These are phyloP conservation scores for Choristoneura rosaceana DNA, from an alignment of 2,888 invertebrate genomes.

Conservation along the genomic window DNA sequence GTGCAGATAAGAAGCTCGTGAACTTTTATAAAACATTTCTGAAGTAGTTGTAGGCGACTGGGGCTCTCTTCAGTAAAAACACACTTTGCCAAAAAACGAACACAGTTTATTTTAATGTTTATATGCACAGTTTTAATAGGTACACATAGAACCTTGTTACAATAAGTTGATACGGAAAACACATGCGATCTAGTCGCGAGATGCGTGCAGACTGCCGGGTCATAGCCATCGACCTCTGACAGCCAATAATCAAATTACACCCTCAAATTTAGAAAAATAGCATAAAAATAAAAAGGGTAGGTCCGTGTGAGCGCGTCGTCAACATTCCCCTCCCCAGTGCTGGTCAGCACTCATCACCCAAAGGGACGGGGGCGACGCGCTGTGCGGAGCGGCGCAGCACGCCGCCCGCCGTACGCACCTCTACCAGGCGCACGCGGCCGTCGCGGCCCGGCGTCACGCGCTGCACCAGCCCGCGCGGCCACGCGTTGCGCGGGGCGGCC, in stretches of 20 bases:
- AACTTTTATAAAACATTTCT: conserved; percentile 52
- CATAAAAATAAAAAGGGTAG: no score
- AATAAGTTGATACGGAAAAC: no score
- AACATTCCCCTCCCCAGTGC: conserved; percentile 6
- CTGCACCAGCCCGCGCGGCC: background rate
- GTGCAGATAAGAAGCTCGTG: conserved; percentile 43
- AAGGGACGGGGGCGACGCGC: background rate
- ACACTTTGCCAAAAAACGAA: no score
- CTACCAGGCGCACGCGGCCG: background rate
- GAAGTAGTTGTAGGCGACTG: conserved; percentile 40
- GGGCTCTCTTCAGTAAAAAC: no score
- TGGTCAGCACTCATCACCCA: conserved; percentile 2
- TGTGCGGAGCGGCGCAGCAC: background rate
- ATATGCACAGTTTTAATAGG: no score
- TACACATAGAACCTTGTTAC: no score
- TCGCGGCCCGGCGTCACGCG: background rate
- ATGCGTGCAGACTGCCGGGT: no score
- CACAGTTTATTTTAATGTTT: no score
- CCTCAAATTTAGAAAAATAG: no score
- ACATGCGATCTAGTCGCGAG: no score
- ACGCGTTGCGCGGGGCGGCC: background rate
- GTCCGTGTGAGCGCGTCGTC: background rate
- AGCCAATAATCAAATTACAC: no score
- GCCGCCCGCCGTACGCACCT: background rate
- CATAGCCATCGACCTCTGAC: no score